Evolutionary conservation across 1,140 invertebrate genomes (phyloP).

Genomic region (Drosophila setifemur): DNA sequence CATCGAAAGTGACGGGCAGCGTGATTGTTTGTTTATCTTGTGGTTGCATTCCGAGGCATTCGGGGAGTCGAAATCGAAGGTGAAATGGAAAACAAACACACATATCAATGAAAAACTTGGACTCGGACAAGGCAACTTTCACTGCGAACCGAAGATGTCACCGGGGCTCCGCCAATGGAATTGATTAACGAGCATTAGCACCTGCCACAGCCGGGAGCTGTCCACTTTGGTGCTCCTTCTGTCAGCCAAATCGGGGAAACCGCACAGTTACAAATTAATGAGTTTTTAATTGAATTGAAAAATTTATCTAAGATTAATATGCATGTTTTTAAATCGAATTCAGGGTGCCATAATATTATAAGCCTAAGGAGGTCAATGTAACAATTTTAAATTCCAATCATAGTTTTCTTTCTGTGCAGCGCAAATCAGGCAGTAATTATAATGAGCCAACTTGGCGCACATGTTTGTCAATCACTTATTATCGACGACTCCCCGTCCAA

Average conservation of each 20-base stretch:
- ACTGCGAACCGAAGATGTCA: constrained; percentile 48
- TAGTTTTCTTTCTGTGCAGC: constrained; percentile 16
- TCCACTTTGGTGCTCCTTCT: constrained; percentile 3
- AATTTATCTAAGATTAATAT: too few species aligned
- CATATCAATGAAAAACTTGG: constrained; percentile 43
- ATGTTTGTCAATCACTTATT: constrained; percentile 59
- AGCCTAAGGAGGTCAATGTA: not conserved
- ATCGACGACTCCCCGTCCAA: constrained; percentile 11
- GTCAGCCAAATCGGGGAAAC: not conserved
- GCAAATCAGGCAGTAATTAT: constrained; percentile 46
- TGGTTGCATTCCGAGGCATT: constrained; percentile 26
- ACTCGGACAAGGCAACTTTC: constrained; percentile 37
- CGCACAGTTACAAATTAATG: too few species aligned
- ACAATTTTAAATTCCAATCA: not conserved
- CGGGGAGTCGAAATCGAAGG: constrained; percentile 35
- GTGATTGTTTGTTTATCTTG: not conserved
- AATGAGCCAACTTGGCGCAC: constrained; percentile 51
- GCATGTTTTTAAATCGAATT: too few species aligned
- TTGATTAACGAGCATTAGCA: constrained; percentile 64
- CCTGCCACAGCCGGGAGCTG: constrained; percentile 19
- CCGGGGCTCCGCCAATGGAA: constrained; percentile 51
- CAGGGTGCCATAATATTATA: too few species aligned
- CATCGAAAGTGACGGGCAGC: constrained; percentile 16
- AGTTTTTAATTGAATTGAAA: not conserved
- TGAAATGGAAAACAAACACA: constrained; percentile 47